Conservation (phyloP, 2,113 vertebrate species). For the Chitala chitala region DNA sequence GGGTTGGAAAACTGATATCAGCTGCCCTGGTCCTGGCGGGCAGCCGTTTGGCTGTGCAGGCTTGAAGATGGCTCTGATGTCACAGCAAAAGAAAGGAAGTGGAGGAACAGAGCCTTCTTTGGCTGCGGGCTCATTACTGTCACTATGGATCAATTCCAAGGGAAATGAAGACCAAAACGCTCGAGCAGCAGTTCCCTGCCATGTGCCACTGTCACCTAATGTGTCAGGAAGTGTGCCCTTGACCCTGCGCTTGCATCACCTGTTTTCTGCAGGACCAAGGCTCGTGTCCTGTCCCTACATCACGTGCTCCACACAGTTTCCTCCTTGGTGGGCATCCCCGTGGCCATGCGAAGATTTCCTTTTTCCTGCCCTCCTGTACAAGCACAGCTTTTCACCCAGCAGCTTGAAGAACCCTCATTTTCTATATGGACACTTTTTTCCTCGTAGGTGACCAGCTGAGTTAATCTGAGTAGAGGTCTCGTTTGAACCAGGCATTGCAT, state of each 20-base stretch:
- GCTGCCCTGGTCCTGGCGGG: conserved; percentile 26
- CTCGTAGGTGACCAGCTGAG: too few species aligned
- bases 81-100: background rate
- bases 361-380: too few species aligned
- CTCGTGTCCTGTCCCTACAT: too few species aligned
- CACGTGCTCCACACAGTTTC: too few species aligned
- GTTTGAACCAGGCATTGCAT: too few species aligned
- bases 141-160: background rate
- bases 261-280: too few species aligned
- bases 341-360: too few species aligned
- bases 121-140: background rate
- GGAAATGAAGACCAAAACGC: background rate
- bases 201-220: background rate
- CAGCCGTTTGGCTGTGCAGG: background rate
- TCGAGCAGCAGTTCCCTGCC: background rate
- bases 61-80: background rate
- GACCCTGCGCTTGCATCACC: too few species aligned
- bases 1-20: conserved; percentile 35
- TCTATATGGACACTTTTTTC: background rate
- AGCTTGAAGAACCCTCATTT: background rate
- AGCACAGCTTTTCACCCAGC: too few species aligned
- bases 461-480: too few species aligned
- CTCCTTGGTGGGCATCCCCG: too few species aligned
- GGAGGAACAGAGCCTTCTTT: background rate
- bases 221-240: background rate